Percentiles rank a stretch among this genome's conserved stretches.
These are phyloP conservation scores for Aplocera efformata DNA, from an alignment of 2,888 invertebrate genomes.

Conservation along the genomic window DNA sequence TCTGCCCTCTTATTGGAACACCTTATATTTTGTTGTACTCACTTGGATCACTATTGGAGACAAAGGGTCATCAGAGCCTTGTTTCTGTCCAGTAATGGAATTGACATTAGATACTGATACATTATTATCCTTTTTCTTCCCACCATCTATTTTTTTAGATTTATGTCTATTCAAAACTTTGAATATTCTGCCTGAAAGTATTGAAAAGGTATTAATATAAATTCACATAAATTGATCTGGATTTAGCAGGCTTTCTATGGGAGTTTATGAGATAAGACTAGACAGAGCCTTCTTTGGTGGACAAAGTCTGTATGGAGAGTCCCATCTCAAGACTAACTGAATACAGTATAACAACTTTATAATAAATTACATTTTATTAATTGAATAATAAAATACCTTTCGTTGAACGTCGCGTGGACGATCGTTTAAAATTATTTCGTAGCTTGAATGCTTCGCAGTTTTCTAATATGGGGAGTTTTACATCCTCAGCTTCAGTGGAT, in stretches of 20 bases:
- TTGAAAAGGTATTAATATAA: constrained; percentile 4
- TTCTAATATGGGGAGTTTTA: constrained; percentile 57
- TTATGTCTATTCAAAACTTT: constrained; percentile 61
- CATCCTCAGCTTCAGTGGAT: constrained; percentile 31
- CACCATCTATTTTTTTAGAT: constrained; percentile 40
- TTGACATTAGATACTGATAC: constrained; percentile 14
- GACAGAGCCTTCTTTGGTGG: too few relatives aligned
- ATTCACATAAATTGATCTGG: too few relatives aligned
- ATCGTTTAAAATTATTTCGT: constrained; percentile 68
- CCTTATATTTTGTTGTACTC: too few relatives aligned
- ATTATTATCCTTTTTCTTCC: constrained; percentile 33
- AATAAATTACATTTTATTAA: not conserved
- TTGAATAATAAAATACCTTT: constrained; percentile 55
- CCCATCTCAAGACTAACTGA: too few relatives aligned
- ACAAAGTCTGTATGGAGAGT: too few relatives aligned
- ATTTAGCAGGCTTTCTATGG: too few relatives aligned
- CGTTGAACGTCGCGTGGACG: constrained; percentile 64
- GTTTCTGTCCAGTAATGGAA: not conserved
- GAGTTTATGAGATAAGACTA: too few relatives aligned
- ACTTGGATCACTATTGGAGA: constrained; percentile 22
- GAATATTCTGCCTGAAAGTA: constrained; percentile 62
- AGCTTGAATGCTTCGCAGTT: constrained; percentile 68
- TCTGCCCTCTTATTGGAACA: too few relatives aligned
- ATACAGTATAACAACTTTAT: too few relatives aligned
- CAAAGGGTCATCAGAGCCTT: constrained; percentile 7